Evolutionary conservation across 92 coral and sea anemone genomes (phyloP).

Genomic region (Paramuricea clavata): DNA sequence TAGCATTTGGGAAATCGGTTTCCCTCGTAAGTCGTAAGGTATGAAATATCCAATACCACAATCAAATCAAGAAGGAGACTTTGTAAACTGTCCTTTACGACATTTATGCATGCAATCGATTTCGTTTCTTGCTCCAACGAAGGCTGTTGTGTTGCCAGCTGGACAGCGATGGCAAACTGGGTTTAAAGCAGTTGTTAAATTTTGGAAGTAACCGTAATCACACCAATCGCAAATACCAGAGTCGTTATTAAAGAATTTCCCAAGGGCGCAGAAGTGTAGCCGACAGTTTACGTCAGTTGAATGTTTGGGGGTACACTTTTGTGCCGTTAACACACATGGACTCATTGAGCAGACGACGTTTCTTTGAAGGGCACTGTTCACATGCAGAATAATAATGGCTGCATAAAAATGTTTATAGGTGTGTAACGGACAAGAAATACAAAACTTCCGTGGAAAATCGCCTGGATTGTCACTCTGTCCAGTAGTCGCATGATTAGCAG

Average conservation of each 20-base stretch:
- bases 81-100: not conserved
- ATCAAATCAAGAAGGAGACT: not conserved
- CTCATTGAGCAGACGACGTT: constrained; percentile 17
- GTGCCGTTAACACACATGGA: not conserved
- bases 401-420: no score
- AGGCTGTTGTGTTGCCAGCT: not conserved
- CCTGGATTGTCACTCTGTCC: not conserved
- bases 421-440: not conserved
- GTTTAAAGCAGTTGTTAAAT: not conserved
- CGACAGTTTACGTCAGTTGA: not conserved
- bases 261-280: not conserved
- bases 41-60: constrained; percentile 17
- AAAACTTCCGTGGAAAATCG: no score
- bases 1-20: constrained; percentile 3
- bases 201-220: constrained; percentile 2
- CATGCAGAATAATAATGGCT: not conserved
- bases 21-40: not conserved
- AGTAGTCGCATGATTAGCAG: constrained; percentile 7
- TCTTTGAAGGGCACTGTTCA: not conserved
- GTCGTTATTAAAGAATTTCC: constrained; percentile 2
- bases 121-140: constrained; percentile 9
- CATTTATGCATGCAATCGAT: not conserved
- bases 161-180: constrained; percentile 34
- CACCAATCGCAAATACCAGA: constrained; percentile 41
- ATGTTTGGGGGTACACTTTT: not conserved